A percentile compares a stretch with the other conserved stretches of the same genome.
Conservation (phyloP, 2,797 vertebrate species). For the Pseudochromis fuscus region DNA sequence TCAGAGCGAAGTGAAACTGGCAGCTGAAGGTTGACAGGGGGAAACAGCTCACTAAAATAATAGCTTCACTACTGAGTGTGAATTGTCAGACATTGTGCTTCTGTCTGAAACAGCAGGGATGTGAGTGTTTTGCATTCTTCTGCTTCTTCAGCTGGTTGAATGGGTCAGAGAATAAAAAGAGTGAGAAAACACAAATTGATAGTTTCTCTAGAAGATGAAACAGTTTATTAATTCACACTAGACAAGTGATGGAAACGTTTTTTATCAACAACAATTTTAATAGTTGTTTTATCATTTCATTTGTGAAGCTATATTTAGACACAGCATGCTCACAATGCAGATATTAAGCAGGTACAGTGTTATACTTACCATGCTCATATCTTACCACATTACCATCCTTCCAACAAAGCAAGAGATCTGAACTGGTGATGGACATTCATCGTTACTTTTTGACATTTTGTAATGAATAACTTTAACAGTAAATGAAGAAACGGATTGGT, state of each 20-base stretch:
- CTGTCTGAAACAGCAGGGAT: constrained; percentile 18
- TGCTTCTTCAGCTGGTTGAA: background rate
- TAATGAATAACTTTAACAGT: background rate
- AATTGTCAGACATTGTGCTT: constrained; percentile 33
- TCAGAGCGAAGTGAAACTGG: constrained; percentile 38
- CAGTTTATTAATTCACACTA: too few relatives aligned
- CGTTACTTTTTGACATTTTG: background rate
- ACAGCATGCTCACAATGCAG: background rate
- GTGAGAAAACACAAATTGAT: background rate
- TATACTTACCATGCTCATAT: background rate
- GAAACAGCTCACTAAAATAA: constrained; percentile 30
- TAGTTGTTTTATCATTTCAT: background rate
- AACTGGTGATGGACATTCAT: background rate
- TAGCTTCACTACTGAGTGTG: constrained; percentile 9
- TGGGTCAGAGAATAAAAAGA: background rate
- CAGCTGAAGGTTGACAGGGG: constrained; percentile 45
- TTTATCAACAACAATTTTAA: background rate
- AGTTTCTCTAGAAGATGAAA: background rate
- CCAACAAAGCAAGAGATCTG: background rate
- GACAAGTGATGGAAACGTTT: too few relatives aligned
- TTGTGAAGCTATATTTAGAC: too few relatives aligned
- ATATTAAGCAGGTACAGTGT: background rate
- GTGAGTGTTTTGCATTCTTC: constrained; percentile 1
- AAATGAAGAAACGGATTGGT: background rate
- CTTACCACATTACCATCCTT: constrained; percentile 4